A percentile compares a stretch with the other conserved stretches of the same genome.
Evolutionary conservation across 2,888 invertebrate species (phyloP).

Genomic region (Drosophila atripex): DNA sequence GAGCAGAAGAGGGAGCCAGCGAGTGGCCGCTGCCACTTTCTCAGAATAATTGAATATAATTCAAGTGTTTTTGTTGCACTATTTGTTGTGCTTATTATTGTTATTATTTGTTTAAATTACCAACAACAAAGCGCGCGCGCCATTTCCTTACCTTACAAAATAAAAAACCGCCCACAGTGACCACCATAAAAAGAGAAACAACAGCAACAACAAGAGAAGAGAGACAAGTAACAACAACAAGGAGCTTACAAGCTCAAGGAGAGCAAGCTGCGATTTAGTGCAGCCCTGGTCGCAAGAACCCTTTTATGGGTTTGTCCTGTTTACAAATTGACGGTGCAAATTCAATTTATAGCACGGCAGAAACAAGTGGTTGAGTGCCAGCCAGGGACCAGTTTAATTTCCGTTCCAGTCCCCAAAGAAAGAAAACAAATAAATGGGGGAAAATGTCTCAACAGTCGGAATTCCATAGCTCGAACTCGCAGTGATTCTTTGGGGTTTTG

Average conservation of each 20-base stretch:
- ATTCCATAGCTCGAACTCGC: not conserved
- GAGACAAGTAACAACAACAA: constrained; percentile 14
- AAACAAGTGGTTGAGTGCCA: constrained; percentile 48
- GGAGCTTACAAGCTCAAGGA: constrained; percentile 15
- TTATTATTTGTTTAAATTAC: constrained; percentile 74
- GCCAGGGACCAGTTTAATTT: constrained; percentile 72
- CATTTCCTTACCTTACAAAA: constrained; percentile 19
- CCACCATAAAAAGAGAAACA: not conserved
- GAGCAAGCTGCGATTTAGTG: constrained; percentile 32
- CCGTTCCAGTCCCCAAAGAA: constrained; percentile 53
- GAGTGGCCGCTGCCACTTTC: constrained; percentile 50
- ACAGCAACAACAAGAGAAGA: constrained; percentile 8
- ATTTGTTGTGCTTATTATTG: constrained; percentile 74
- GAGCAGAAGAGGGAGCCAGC: constrained; percentile 40
- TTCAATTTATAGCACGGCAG: constrained; percentile 60
- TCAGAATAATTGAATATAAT: constrained; percentile 72
- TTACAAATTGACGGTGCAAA: constrained; percentile 73
- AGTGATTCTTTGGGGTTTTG: not conserved
- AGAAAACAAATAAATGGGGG: constrained; percentile 38
- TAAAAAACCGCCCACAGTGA: constrained; percentile 4
- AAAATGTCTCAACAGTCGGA: constrained; percentile 22
- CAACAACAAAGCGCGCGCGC: constrained; percentile 62
- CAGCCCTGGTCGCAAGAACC: constrained; percentile 65
- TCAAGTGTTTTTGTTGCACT: constrained; percentile 77
- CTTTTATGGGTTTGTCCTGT: constrained; percentile 65